Base-by-base conservation (phyloP, 2,888 invertebrate species). In the Meganola albula region DNA sequence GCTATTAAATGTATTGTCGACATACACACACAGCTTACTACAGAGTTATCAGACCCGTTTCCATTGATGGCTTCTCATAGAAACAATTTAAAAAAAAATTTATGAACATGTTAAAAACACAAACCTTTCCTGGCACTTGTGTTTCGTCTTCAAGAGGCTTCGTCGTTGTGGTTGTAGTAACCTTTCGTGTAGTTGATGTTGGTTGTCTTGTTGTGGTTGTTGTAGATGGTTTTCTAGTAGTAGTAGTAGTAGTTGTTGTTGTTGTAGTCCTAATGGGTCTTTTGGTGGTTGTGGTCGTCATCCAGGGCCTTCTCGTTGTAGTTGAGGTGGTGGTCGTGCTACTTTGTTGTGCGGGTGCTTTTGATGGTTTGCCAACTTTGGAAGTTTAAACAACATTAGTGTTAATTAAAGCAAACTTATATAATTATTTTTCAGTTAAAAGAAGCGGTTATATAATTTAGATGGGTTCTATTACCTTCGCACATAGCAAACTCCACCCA, bases 401-500 rank as follows among this genome's bases (percentile, higher is more conserved):
- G n/a, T n/a, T n/a, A n/a, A n/a, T n/a, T n/a, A n/a, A n/a, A n/a
- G n/a, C n/a, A n/a, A n/a, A n/a, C n/a, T n/a, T 33, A 31, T 0
- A 30, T 27, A 2, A 5, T 4, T n/a, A 22, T 7, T 4, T 6
- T 23, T 27, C 8, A 28, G 12, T 29, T 3, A 6, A 22, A 9
- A 12, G 4, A 5, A 4, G 6, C 6, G 16, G 16, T 6, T 6
- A 16, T 16, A 16, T 16, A 6, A 16, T 16, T 16, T 4, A 16
- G 6, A 16, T 5, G 16, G 30, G 26, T 20, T n/a, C 10, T 20
- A 12, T 31, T 62, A 84, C 84, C 59, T 44, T 80, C 79, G 58
- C 95, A 95, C 72, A 91, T 90, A 0, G 93, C 94, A 27, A 88
- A 87, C 4, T 87, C 85, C 4, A 93, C 91, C 95, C 95, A 95